A percentile compares a stretch with the other conserved stretches of the same genome.
These are phyloP conservation scores for Hydriomena furcata DNA, from an alignment of 2,888 invertebrate genomes.

Conservation along the genomic window DNA sequence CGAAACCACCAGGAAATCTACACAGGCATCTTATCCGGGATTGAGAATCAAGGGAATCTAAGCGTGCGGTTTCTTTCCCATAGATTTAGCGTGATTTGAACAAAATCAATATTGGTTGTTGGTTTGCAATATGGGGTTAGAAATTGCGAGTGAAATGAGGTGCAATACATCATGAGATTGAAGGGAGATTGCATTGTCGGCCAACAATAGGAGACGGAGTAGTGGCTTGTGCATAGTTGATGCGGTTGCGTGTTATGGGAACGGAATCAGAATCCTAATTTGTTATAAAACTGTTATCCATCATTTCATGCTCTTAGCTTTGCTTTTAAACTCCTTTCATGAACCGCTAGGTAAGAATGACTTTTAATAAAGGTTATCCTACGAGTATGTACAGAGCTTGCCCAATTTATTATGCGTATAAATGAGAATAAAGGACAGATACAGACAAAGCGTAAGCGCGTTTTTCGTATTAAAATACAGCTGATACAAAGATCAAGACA, in stretches of 20 bases:
- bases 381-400: too few species aligned
- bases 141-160: conserved; percentile 68
- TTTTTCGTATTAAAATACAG: neutral
- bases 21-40: conserved; percentile 71
- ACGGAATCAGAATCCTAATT: conserved; percentile 72
- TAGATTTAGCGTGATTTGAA: conserved; percentile 70
- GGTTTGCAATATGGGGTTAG: conserved; percentile 63
- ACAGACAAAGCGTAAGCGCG: conserved; percentile 3
- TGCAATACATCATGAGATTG: conserved; percentile 72
- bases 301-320: conserved; percentile 24
- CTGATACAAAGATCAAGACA: neutral
- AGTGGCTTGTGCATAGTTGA: conserved; percentile 60
- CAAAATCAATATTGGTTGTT: conserved; percentile 77
- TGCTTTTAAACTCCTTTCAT: neutral
- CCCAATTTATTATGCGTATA: neutral
- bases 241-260: conserved; percentile 75
- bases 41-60: conserved; percentile 73
- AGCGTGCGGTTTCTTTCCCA: conserved; percentile 73
- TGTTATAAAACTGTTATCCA: conserved; percentile 52
- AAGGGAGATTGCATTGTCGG: conserved; percentile 74
- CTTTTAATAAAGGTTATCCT: too few species aligned
- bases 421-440: neutral
- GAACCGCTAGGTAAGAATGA: too few species aligned
- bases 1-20: conserved; percentile 78
- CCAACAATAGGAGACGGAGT: conserved; percentile 66